Evolutionary conservation across 2,888 invertebrate genomes (phyloP).

Genomic region (Drosophila rubida): DNA sequence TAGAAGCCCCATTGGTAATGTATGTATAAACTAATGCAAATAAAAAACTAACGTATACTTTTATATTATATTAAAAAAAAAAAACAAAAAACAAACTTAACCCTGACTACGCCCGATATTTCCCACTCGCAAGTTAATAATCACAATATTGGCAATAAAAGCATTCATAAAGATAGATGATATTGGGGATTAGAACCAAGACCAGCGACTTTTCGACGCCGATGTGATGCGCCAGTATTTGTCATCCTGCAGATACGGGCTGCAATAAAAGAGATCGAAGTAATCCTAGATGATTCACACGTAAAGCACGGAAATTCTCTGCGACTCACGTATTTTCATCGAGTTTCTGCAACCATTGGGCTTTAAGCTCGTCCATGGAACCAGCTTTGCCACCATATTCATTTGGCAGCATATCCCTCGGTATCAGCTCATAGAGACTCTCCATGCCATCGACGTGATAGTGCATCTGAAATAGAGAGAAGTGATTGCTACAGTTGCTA

Average conservation of each 20-base stretch:
- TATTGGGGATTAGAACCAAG: constrained; percentile 53
- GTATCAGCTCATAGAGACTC: constrained; percentile 87
- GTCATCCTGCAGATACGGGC: constrained; percentile 87
- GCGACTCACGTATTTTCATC: constrained; percentile 61
- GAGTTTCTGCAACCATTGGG: constrained; percentile 85
- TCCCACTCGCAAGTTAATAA: constrained; percentile 12
- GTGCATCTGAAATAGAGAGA: constrained; percentile 84
- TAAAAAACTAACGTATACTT: too few relatives aligned
- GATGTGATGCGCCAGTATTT: constrained; percentile 87
- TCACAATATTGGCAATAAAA: constrained; percentile 41
- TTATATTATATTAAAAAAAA: too few relatives aligned
- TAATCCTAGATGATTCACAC: not conserved
- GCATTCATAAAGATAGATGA: not conserved
- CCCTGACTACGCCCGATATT: not conserved
- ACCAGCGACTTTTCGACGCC: constrained; percentile 64
- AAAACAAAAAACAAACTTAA: too few relatives aligned
- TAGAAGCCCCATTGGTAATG: too few relatives aligned
- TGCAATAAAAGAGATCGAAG: constrained; percentile 47
- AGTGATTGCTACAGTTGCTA: not conserved
- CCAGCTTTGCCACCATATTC: constrained; percentile 88
- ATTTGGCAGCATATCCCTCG: constrained; percentile 87
- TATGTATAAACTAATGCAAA: not conserved
- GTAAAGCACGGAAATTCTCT: not conserved
- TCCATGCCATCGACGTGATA: constrained; percentile 87
- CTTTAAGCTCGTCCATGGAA: constrained; percentile 82